phyloP scores from a whole-genome alignment of 2,888 invertebrate species.

The Oscheius sp. region DNA sequence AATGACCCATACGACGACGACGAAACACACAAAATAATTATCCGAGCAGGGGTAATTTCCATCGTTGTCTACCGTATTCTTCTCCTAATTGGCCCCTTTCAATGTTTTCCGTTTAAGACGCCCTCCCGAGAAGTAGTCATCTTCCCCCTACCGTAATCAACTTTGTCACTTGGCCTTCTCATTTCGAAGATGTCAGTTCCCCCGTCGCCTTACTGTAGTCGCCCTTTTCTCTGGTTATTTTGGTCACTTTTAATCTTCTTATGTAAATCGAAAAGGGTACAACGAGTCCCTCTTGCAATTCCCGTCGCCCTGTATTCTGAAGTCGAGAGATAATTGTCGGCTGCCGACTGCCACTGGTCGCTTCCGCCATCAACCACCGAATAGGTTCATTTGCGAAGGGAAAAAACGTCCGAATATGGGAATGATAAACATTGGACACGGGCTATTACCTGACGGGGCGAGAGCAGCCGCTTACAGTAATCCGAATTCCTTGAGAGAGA shows the following conservation, averaged over 20 bases:
- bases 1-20: slow-evolving; percentile 4
- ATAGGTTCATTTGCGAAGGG: slow-evolving; percentile 29
- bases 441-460: slow-evolving; percentile 20
- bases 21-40: too few relatives aligned
- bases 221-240: background rate
- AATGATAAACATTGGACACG: slow-evolving; percentile 37
- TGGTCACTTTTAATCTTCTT: background rate
- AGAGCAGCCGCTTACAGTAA: background rate
- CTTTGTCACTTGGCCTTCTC: background rate
- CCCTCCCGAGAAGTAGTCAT: too few relatives aligned
- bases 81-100: too few relatives aligned
- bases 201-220: background rate
- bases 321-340: background rate
- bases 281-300: background rate
- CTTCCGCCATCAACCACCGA: slow-evolving; percentile 19
- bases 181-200: background rate
- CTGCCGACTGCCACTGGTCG: slow-evolving; percentile 27
- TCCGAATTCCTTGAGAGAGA: background rate
- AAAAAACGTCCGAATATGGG: slow-evolving; percentile 33
- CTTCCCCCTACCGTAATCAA: background rate
- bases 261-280: background rate
- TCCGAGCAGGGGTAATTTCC: too few relatives aligned
- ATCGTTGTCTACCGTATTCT: too few relatives aligned
- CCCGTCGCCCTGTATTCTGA: too few relatives aligned
- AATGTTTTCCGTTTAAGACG: too few relatives aligned